phyloP scores from a whole-genome alignment of 2,797 vertebrate species.

The Protonibea diacanthus region DNA sequence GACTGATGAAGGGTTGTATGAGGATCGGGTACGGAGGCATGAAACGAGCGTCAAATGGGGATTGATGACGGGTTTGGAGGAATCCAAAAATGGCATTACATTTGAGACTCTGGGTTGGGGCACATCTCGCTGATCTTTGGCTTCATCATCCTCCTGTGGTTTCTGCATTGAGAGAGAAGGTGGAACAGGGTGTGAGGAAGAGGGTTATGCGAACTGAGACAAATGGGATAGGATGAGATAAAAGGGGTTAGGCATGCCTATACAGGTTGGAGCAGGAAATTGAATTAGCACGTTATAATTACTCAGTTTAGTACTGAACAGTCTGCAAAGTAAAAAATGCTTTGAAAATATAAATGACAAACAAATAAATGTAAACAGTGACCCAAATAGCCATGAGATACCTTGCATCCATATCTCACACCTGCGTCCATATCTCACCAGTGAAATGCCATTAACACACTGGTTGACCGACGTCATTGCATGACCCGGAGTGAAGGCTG shows the following conservation, averaged over 20 bases:
- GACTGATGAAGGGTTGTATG: background rate
- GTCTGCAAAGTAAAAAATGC: background rate
- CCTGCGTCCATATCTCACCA: conserved; percentile 34
- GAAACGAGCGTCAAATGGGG: background rate
- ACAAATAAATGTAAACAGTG: background rate
- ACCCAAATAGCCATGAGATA: background rate
- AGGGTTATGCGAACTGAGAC: background rate
- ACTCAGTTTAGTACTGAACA: background rate
- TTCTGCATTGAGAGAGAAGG: background rate
- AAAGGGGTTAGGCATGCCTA: background rate
- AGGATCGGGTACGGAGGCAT: background rate
- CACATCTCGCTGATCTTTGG: background rate
- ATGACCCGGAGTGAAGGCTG: conserved; percentile 37
- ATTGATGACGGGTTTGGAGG: background rate
- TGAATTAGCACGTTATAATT: background rate
- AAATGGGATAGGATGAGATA: background rate
- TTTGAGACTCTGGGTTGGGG: background rate
- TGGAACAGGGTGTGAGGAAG: background rate
- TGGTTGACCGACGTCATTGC: conserved; percentile 37
- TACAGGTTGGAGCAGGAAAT: background rate
- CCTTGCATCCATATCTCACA: background rate
- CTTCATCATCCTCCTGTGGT: background rate
- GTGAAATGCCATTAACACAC: conserved; percentile 67
- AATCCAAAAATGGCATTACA: background rate
- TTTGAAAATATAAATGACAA: background rate